phyloP scores from a whole-genome alignment of 2,113 vertebrate genomes.

The Psilopogon haemacephalus region DNA sequence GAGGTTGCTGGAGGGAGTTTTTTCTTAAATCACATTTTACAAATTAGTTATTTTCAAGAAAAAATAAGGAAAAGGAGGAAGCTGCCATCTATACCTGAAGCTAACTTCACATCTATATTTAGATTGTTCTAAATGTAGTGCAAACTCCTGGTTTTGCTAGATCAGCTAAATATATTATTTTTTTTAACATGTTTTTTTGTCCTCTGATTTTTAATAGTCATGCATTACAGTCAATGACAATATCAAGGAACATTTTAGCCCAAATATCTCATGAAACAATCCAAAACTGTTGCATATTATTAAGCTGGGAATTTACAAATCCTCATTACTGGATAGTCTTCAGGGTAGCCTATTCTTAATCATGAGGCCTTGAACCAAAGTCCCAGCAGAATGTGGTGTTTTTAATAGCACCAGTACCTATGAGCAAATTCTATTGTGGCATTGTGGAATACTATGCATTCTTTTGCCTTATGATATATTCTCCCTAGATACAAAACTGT shows the following conservation, averaged over 20 bases:
- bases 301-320: slow-evolving; percentile 48
- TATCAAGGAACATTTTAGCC: not conserved
- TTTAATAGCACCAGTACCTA: slow-evolving; percentile 56
- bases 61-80: slow-evolving; percentile 33
- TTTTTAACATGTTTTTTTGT: not conserved
- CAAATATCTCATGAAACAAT: not conserved
- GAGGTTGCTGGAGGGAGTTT: not conserved
- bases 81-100: slow-evolving; percentile 32
- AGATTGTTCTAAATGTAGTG: slow-evolving; percentile 63
- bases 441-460: slow-evolving; percentile 58
- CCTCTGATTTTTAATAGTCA: slow-evolving; percentile 8
- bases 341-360: slow-evolving; percentile 45
- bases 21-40: not conserved
- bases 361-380: slow-evolving; percentile 49
- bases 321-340: slow-evolving; percentile 38
- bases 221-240: not conserved
- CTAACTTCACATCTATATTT: slow-evolving; percentile 46
- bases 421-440: slow-evolving; percentile 53
- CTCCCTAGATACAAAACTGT: slow-evolving; percentile 59
- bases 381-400: slow-evolving; percentile 43
- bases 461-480: slow-evolving; percentile 67
- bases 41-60: slow-evolving; percentile 25
- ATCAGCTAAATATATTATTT: slow-evolving; percentile 33
- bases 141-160: slow-evolving; percentile 16
- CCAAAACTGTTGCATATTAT: not conserved